Evolutionary conservation across 2,113 vertebrate genomes (phyloP).

Genomic region (Merops nubicus): DNA sequence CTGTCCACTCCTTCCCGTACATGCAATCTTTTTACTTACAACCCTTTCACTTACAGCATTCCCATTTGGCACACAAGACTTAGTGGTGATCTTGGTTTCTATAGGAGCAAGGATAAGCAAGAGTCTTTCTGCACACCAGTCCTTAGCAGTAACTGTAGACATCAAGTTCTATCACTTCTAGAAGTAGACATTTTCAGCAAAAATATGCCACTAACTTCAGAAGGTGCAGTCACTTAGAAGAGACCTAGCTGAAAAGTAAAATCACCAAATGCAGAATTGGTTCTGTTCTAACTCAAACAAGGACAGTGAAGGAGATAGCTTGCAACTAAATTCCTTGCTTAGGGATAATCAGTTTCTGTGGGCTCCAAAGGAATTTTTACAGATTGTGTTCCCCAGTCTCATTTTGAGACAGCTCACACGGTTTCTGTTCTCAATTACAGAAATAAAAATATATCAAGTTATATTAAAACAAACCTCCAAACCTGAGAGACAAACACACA

Average conservation of each 20-base stretch:
- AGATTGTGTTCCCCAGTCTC: not conserved
- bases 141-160: not conserved
- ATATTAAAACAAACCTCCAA: not conserved
- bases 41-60: not conserved
- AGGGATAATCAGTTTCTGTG: not conserved
- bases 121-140: not conserved
- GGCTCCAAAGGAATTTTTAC: not conserved
- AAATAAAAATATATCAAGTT: not conserved
- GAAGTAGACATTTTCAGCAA: not conserved
- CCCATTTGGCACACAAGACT: not conserved
- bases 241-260: not conserved
- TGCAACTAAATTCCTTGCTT: not conserved
- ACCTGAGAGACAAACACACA: not conserved
- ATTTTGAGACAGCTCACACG: not conserved
- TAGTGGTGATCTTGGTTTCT: not conserved
- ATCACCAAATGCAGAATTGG: not conserved
- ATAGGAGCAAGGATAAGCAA: not conserved
- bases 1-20: no score
- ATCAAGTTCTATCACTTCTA: not conserved
- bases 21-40: no score
- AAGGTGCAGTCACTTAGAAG: not conserved
- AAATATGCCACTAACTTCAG: not conserved
- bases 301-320: not conserved
- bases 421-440: not conserved
- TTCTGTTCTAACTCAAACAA: not conserved